Conservation (phyloP, 1,140 invertebrate genomes). For the Oncopeltus fasciatus region DNA sequence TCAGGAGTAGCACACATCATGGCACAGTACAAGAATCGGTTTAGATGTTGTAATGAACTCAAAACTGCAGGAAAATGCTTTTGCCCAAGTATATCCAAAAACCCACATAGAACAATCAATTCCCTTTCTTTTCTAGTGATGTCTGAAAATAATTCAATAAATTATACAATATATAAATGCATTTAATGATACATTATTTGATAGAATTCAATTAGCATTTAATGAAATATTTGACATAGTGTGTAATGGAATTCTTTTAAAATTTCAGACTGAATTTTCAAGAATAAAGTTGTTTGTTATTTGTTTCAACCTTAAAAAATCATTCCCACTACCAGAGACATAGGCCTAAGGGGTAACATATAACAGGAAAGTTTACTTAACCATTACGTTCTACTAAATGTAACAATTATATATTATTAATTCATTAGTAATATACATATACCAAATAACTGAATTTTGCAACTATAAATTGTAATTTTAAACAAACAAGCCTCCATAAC, state of each 20-base stretch:
- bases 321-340: too few species aligned
- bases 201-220: background rate
- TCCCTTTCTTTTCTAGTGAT: slow-evolving; percentile 33
- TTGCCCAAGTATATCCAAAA: slow-evolving; percentile 38
- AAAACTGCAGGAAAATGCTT: slow-evolving; percentile 37
- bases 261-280: background rate
- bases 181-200: background rate
- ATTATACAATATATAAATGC: background rate
- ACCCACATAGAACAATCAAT: slow-evolving; percentile 40
- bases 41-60: slow-evolving; percentile 34
- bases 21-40: slow-evolving; percentile 37
- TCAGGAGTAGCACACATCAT: slow-evolving; percentile 38
- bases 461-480: too few species aligned
- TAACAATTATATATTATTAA: too few species aligned
- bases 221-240: background rate
- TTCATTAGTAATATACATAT: too few species aligned
- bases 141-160: slow-evolving; percentile 30
- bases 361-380: too few species aligned
- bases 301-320: background rate
- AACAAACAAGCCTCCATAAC: too few species aligned
- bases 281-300: background rate
- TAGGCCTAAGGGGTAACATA: too few species aligned
- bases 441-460: too few species aligned
- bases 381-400: too few species aligned
- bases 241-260: background rate